Evolutionary conservation across 2,888 invertebrate species (phyloP), one percentile per base, ranked within the genome.

Genomic region (Drosophila stalkeri): DNA sequence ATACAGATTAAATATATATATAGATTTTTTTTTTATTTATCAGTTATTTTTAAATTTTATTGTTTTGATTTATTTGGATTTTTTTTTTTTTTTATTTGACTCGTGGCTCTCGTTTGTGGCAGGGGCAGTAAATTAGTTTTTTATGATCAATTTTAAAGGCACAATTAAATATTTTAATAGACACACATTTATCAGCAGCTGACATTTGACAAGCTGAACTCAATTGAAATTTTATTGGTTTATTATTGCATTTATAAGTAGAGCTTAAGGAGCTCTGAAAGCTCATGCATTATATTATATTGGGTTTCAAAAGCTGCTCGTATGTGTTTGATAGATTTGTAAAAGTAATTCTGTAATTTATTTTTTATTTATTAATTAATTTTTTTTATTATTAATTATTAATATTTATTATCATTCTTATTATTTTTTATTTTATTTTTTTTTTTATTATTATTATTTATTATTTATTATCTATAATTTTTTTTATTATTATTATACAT

Each of bases 121-220:
- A 44, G 23, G 44, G 44, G 43, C 64, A 67, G 62, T 72, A 64
- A 60, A 78, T 64, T 49, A 20, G 51, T 39, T 75, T 66, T 67
- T 71, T 71, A 71, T 37, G 75, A 66, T 67, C 70, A 66, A 37
- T 63, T 66, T 71, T 27, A 23, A 64, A 59, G 46, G 44, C 66
- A 51, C 59, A 72, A 61, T 72, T 51, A 78, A 67, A 75, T 60
- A 51, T 12, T 71, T 78, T 70, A 41, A 67, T 64, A 3, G 35
- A 27, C 47, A 3, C 44, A 49, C 44, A 65, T 65, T 69, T 64
- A 65, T 64, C 71, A 72, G 54, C 39, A 27, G 27, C 44, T 43
- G 46, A 31, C 59, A 41, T 46, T 46, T 11, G 39, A 37, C 52
- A 57, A 41, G 54, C 43, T 35, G 33, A 60, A 51, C 60, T 75